Evolutionary conservation across 2,113 vertebrate genomes (phyloP).

Genomic region (Hippocampus mohnikei): DNA sequence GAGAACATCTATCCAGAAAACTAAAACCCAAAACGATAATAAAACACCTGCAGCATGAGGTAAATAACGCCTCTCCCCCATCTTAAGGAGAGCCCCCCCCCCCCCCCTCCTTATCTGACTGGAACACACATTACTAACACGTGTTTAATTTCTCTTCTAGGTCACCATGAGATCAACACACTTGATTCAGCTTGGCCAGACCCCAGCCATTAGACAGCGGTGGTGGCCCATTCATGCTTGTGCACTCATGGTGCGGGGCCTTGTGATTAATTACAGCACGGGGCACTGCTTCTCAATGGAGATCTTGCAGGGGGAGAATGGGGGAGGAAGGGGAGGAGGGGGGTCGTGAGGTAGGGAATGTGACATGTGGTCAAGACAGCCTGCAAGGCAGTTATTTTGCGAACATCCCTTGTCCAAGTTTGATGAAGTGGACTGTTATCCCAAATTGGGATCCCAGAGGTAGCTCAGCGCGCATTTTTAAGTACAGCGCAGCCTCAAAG

Average conservation of each 20-base stretch:
- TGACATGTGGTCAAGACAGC: conserved; percentile 22
- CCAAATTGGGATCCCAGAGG: conserved; percentile 3
- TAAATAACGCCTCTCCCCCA: conserved; percentile 12
- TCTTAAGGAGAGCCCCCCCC: conserved; percentile 25
- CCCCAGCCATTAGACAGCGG: conserved; percentile 61
- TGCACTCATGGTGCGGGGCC: conserved; percentile 46
- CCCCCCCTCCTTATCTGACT: conserved; percentile 44
- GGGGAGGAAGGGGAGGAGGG: not conserved
- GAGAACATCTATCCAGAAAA: conserved; percentile 3
- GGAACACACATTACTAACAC: conserved; percentile 65
- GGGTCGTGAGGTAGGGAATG: not conserved
- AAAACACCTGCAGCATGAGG: conserved; percentile 7
- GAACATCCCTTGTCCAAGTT: conserved; percentile 22
- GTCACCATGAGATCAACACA: conserved; percentile 76
- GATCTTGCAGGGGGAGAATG: conserved; percentile 10
- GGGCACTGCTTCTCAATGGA: conserved; percentile 63
- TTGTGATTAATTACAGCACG: conserved; percentile 69
- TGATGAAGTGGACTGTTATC: conserved; percentile 7
- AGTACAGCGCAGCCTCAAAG: not conserved
- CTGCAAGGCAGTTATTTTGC: conserved; percentile 22
- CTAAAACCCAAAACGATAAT: conserved; percentile 16
- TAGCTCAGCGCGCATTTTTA: not conserved
- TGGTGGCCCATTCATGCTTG: conserved; percentile 51
- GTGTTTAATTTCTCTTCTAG: conserved; percentile 75
- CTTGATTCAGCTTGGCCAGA: conserved; percentile 67